phyloP scores from a whole-genome alignment of 23 tunicate species.

The Trididemnum miniatum region DNA sequence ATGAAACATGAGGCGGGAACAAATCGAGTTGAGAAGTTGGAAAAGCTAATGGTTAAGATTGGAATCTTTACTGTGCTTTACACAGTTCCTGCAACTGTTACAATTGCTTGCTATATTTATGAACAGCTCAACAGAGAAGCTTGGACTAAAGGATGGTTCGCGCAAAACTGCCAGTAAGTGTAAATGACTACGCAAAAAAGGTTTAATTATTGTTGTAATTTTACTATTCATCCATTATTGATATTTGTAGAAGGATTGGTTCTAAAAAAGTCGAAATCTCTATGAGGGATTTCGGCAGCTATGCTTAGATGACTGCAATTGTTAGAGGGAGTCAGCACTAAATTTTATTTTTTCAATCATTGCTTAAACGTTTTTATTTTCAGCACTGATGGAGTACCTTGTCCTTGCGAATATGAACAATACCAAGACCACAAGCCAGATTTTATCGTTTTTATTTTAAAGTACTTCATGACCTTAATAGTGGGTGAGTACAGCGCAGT shows the following conservation, averaged over 20 bases:
- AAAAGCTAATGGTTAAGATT: conserved; percentile 79
- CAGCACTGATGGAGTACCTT: conserved; percentile 46
- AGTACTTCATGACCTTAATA: conserved; percentile 63
- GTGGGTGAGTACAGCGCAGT: conserved; percentile 62
- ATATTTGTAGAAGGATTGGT: too few species aligned
- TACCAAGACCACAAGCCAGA: conserved; percentile 53
- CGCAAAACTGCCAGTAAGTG: conserved; percentile 66
- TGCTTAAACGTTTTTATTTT: neutral
- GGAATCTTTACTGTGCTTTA: conserved; percentile 88
- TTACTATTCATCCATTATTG: too few species aligned
- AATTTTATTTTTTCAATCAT: too few species aligned
- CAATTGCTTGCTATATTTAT: conserved; percentile 73
- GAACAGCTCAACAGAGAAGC: conserved; percentile 60
- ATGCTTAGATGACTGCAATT: too few species aligned
- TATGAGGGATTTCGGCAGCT: too few species aligned
- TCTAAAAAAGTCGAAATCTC: too few species aligned
- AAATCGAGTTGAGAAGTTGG: conserved; percentile 67
- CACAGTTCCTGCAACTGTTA: conserved; percentile 91
- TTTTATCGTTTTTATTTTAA: conserved; percentile 80
- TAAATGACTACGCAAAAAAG: too few species aligned
- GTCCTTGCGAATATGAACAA: conserved; percentile 66
- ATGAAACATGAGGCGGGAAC: conserved; percentile 66
- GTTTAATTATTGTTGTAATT: too few species aligned
- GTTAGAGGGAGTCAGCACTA: too few species aligned
- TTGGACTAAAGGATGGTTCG: conserved; percentile 83